These are phyloP conservation scores for Drosophila imparisetae DNA, from an alignment of 2,888 invertebrate species.

Conservation along the genomic window DNA sequence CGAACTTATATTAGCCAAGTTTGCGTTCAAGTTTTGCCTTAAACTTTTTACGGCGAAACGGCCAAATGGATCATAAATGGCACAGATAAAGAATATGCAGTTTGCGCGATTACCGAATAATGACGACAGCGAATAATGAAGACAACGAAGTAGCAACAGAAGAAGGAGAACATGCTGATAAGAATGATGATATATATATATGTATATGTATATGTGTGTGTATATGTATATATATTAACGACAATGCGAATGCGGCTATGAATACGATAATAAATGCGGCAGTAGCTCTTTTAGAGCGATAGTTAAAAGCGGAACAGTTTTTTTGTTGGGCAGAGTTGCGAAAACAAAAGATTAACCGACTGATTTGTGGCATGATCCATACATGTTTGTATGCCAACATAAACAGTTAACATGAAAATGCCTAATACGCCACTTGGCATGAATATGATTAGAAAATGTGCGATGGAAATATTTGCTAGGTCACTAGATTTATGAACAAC, in stretches of 20 bases:
- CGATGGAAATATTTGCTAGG: neutral
- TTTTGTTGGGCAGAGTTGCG: conserved; percentile 16
- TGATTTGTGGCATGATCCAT: conserved; percentile 3
- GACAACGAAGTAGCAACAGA: conserved; percentile 1
- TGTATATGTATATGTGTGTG: too few relatives aligned
- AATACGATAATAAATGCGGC: conserved; percentile 25
- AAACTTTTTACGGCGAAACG: conserved; percentile 27
- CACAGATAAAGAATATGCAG: conserved; percentile 44
- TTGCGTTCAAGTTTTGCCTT: conserved; percentile 24
- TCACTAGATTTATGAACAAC: neutral
- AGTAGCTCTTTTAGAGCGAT: conserved; percentile 16
- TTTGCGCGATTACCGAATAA: conserved; percentile 16
- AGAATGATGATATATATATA: neutral
- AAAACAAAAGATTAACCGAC: conserved; percentile 32
- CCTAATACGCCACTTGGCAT: neutral
- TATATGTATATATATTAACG: neutral
- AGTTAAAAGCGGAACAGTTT: conserved; percentile 43
- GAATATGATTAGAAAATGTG: neutral
- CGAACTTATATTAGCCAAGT: conserved; percentile 38
- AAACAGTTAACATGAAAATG: neutral
- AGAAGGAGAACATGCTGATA: conserved; percentile 2
- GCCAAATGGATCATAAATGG: conserved; percentile 43
- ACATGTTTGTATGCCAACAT: neutral
- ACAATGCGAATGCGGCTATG: conserved; percentile 21
- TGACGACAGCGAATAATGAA: conserved; percentile 7